Evolutionary conservation across 1,140 invertebrate genomes (phyloP), one percentile per base, ranked within the genome.

Genomic region (Caenorhabditis remanei): DNA sequence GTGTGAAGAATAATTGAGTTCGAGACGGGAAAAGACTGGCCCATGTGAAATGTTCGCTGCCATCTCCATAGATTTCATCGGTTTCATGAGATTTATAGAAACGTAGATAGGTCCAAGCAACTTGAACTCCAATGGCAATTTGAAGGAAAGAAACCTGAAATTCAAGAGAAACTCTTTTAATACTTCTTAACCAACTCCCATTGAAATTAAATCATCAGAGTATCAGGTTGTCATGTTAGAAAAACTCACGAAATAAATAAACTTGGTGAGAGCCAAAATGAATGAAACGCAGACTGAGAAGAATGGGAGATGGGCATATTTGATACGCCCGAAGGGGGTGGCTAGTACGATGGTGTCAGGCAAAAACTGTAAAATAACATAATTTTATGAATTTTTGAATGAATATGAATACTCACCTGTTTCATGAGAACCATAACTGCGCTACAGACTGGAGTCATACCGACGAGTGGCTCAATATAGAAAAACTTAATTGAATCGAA

Each of bases 251-350:
- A 53, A 58, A 16, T 91, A 53, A 53, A 90, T 82, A 4, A 92
- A 32, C 21, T 89, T 87, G 32, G 89, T 55, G 21, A 92, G 40
- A 48, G 88, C 85, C 8, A 88, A 41, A 7, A 90, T 41, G 11
- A 83, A 55, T 14, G 88, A 16, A 40, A 88, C 65, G n/a, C 86
- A 46, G 8, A 89, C 58, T 11, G 65, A 24, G 1, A 58, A 83
- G 14, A 91, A 79, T 8, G 91, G 91, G n/a, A 92, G 87, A 86
- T 92, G 92, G 14, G 89, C 90, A 85, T 92, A 92, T 56, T 92
- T 92, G 40, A 92, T 67, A 24, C 91, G 83, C 19, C 91, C 91
- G 32, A 88, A 58, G 7, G 91, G 90, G 19, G 91, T 92, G 4
- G 91, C 91, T 14, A 92, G 40, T 13, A 92, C 61, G 5, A 92